Evolutionary conservation across 2,113 vertebrate species (phyloP).

Genomic region (Zootoca vivipara): DNA sequence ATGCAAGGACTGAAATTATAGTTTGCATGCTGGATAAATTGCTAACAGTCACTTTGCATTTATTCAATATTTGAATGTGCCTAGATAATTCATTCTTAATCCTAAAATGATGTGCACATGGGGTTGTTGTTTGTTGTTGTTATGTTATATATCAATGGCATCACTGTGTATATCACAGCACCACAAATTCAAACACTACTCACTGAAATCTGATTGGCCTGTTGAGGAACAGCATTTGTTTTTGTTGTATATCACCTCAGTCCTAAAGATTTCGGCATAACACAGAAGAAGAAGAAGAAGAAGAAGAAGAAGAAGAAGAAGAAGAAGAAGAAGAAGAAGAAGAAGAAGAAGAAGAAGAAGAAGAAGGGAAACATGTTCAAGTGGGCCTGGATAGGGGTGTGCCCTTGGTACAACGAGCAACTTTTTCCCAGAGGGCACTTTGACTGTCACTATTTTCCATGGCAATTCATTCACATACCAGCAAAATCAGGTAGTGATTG

Average conservation of each 20-base stretch:
- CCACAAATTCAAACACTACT: background rate
- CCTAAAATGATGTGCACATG: background rate
- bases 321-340: too few species aligned
- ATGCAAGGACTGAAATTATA: background rate
- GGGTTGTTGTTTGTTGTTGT: too few species aligned
- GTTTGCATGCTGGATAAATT: background rate
- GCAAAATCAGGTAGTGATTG: too few species aligned
- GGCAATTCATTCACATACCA: too few species aligned
- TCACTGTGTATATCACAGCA: background rate
- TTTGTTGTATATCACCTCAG: too few species aligned
- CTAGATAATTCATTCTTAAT: background rate
- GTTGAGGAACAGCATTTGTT: background rate
- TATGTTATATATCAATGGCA: background rate
- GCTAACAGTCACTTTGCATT: background rate
- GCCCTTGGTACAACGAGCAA: background rate
- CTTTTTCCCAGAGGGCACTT: background rate
- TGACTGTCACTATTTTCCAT: too few species aligned
- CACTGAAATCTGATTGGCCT: background rate
- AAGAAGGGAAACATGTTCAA: too few species aligned
- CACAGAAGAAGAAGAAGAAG: too few species aligned
- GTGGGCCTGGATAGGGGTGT: background rate
- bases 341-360: background rate
- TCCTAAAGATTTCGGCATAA: too few species aligned
- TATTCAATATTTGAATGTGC: background rate
- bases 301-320: too few species aligned